A percentile compares a stretch with the other conserved stretches of the same genome.
Evolutionary conservation across 2,888 invertebrate genomes (phyloP).

Genomic region (Tupiocoris notatus): DNA sequence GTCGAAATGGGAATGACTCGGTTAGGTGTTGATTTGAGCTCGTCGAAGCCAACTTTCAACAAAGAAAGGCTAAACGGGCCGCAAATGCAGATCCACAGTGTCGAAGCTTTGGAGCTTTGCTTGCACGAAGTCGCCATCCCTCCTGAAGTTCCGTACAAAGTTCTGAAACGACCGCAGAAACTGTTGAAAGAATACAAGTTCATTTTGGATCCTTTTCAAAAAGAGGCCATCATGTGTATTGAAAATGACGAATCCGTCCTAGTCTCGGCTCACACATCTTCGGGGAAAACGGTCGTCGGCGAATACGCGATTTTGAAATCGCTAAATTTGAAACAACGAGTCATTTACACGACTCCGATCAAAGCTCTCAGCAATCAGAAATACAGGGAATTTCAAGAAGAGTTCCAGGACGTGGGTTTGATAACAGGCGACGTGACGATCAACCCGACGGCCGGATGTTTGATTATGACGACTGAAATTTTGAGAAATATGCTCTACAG

Average conservation of each 20-base stretch:
- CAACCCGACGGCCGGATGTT: conserved; percentile 94
- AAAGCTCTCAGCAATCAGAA: conserved; percentile 99
- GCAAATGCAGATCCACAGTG: conserved; percentile 58
- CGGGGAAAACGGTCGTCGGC: conserved; percentile 98
- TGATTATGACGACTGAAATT: conserved; percentile 99
- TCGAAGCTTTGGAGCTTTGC: conserved; percentile 89
- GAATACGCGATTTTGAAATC: conserved; percentile 98
- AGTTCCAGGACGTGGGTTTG: conserved; percentile 96
- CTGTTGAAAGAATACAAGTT: conserved; percentile 94
- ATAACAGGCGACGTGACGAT: conserved; percentile 99
- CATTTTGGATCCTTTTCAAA: conserved; percentile 95
- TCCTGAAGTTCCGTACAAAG: conserved; percentile 75
- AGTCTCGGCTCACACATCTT: conserved; percentile 98
- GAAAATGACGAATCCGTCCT: conserved; percentile 98
- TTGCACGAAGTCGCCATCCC: conserved; percentile 96
- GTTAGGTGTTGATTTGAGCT: not conserved
- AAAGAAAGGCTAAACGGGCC: conserved; percentile 31
- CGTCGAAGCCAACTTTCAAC: conserved; percentile 1
- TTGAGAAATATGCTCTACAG: conserved; percentile 96
- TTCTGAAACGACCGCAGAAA: conserved; percentile 59
- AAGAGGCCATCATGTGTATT: conserved; percentile 92
- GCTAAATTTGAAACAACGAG: conserved; percentile 88
- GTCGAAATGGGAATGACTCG: not conserved
- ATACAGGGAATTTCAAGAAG: conserved; percentile 94
- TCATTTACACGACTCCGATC: conserved; percentile 99